These are phyloP conservation scores for Porites lobata DNA, from an alignment of 92 coral and sea anemone genomes.

Conservation along the genomic window DNA sequence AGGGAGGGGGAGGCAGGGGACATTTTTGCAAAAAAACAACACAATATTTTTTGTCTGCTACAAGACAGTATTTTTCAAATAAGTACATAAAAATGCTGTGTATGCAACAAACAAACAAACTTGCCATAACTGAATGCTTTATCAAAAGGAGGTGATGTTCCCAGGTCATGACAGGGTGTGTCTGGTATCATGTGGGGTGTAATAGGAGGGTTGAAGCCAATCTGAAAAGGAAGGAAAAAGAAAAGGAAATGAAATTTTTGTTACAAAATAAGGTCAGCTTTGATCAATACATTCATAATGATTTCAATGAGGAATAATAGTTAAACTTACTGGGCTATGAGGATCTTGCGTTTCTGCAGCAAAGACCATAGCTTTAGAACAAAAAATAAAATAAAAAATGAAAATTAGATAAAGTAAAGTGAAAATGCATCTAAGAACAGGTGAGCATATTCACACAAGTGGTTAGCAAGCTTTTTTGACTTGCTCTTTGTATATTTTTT, in stretches of 20 bases:
- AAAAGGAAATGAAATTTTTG: neutral
- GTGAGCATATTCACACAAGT: too few relatives aligned
- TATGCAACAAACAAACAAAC: neutral
- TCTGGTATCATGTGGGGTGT: conserved; percentile 55
- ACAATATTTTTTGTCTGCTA: too few relatives aligned
- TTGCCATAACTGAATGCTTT: conserved; percentile 19
- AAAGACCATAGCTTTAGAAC: conserved; percentile 41
- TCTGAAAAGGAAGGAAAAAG: neutral
- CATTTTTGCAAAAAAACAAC: too few relatives aligned
- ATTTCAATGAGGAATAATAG: neutral
- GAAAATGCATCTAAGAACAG: too few relatives aligned
- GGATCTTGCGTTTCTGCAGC: conserved; percentile 77
- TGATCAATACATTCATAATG: too few relatives aligned
- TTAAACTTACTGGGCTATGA: conserved; percentile 75
- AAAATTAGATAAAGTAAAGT: too few relatives aligned
- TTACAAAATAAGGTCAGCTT: neutral
- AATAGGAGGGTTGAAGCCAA: neutral
- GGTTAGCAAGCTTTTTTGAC: too few relatives aligned
- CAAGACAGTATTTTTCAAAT: too few relatives aligned
- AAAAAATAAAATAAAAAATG: neutral
- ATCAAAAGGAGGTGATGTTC: neutral
- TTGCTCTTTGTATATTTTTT: too few relatives aligned
- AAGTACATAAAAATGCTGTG: too few relatives aligned
- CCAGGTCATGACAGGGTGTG: conserved; percentile 29
- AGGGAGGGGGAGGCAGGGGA: too few relatives aligned